phyloP scores from a whole-genome alignment of 2,797 vertebrate species.

The Hyperoplus lanceolatus region DNA sequence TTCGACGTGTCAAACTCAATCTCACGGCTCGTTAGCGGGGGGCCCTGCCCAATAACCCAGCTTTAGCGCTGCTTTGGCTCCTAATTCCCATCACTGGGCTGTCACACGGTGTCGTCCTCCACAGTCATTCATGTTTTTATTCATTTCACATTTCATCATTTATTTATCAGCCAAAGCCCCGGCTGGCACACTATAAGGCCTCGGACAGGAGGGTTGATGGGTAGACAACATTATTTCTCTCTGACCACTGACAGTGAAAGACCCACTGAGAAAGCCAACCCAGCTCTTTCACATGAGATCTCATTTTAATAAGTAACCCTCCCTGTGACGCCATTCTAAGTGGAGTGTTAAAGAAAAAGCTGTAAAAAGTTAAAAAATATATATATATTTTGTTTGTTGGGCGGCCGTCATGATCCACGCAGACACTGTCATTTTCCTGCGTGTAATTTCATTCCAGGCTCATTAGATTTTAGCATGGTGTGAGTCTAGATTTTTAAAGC shows the following conservation, averaged over 20 bases:
- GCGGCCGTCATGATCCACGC: not conserved
- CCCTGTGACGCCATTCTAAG: not conserved
- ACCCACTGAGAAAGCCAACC: constrained; percentile 12
- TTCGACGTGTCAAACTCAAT: constrained; percentile 86
- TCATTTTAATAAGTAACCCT: constrained; percentile 27
- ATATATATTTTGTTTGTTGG: not conserved
- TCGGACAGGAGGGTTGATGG: constrained; percentile 65
- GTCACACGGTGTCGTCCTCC: constrained; percentile 84
- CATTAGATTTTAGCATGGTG: not conserved
- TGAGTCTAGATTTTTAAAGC: not conserved
- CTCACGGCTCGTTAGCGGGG: constrained; percentile 83
- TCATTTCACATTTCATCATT: constrained; percentile 86
- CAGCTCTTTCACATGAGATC: not conserved
- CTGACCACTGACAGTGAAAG: constrained; percentile 56
- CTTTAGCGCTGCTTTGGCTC: constrained; percentile 84
- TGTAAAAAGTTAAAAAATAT: not conserved
- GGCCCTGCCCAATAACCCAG: constrained; percentile 83
- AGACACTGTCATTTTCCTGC: not conserved
- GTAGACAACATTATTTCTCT: constrained; percentile 50
- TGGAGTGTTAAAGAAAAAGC: not conserved
- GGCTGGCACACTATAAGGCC: constrained; percentile 66
- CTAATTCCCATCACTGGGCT: constrained; percentile 88
- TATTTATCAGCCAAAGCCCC: constrained; percentile 78
- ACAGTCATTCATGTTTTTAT: constrained; percentile 87
- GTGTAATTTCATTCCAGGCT: not conserved